Evolutionary conservation across 1,140 invertebrate genomes (phyloP), one percentile per base, ranked within the genome.

Genomic region (Plodia interpunctella): DNA sequence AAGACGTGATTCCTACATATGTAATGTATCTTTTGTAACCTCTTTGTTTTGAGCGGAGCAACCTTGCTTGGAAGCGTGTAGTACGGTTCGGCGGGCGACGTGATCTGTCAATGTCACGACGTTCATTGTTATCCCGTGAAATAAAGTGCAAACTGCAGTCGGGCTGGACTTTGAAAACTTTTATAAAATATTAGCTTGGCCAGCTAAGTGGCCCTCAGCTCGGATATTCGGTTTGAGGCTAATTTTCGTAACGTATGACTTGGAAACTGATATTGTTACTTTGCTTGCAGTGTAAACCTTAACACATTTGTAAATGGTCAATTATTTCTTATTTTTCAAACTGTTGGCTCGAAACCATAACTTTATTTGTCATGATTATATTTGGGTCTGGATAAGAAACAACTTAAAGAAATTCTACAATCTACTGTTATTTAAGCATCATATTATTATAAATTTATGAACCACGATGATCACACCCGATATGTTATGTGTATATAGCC

Each of bases 41-140:
- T 44, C 38, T 15, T 15, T 44, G 38, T 44, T 44, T 44, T 44
- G 38, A 15, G n/a, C 1, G 13, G 13, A n/a, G 13, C 2, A 28
- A 28, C 3, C 28, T 9, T 11, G n/a, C 32, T 35, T 49, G 49
- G 18, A 21, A 51, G 3, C 18, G 49, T 19, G 20, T 51, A 1
- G 21, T 62, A 35, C 57, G 38, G 18, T 53, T 55, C 52, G 55
- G 63, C 30, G 55, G 55, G 35, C 64, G 55, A 55, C 49, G 73
- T 72, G 72, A 80, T 82, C 74, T 65, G 68, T 82, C 79, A 82
- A 76, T 60, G 79, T 82, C 76, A 72, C 57, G 56, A 57, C 56
- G 57, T 65, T 68, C 72, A 82, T 80, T 82, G 77, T 80, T 80
- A 80, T 68, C 70, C 65, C 28, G 49, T 67, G 60, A 75, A 78